These are phyloP conservation scores for Pterocles orientalis DNA, from an alignment of 2,113 vertebrate species.

Conservation along the genomic window DNA sequence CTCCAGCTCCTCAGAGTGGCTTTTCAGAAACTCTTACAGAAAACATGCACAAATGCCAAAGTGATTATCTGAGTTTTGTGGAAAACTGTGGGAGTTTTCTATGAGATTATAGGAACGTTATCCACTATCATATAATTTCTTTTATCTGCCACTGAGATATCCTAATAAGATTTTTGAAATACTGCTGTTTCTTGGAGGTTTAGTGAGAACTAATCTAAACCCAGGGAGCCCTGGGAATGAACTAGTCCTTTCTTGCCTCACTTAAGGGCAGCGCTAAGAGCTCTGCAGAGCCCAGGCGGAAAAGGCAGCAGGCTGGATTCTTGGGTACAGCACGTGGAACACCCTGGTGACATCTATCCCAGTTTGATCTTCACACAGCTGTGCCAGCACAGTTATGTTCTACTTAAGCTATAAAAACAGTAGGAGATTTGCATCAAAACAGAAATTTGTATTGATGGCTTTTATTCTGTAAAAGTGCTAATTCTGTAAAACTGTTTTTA, in stretches of 20 bases:
- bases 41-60: constrained; percentile 35
- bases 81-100: constrained; percentile 28
- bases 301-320: neutral
- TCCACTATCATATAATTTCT: neutral
- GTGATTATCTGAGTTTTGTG: neutral
- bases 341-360: neutral
- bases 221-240: neutral
- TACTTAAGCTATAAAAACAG: constrained; percentile 13
- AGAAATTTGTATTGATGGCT: neutral
- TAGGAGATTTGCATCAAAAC: neutral
- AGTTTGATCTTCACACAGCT: neutral
- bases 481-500: neutral
- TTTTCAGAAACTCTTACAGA: neutral
- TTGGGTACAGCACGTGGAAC: neutral
- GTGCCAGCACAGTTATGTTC: neutral
- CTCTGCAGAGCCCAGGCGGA: neutral
- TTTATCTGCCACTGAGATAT: neutral
- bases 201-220: neutral
- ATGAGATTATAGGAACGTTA: constrained; percentile 11
- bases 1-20: neutral
- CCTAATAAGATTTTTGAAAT: constrained; percentile 13
- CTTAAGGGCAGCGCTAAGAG: neutral
- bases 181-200: neutral
- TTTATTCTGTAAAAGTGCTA: constrained; percentile 1
- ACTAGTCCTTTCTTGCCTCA: neutral